These are phyloP conservation scores for Orthosia gracilis DNA, from an alignment of 2,888 invertebrate species.

Conservation along the genomic window DNA sequence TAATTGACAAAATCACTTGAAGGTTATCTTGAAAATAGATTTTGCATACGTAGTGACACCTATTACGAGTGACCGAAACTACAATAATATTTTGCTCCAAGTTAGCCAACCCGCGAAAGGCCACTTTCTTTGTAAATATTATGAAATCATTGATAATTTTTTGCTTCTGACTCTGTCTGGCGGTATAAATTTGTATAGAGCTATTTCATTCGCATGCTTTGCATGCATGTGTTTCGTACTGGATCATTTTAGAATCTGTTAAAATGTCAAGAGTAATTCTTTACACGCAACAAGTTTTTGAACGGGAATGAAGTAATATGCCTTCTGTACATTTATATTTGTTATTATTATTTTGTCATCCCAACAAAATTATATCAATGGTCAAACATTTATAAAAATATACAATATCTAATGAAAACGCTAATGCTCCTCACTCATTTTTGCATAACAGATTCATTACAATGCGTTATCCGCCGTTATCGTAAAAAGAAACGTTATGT, in stretches of 20 bases:
- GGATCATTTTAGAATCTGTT: constrained; percentile 37
- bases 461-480: too few species aligned
- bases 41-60: constrained; percentile 80
- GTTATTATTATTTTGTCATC: not conserved
- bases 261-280: constrained; percentile 39
- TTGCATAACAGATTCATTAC: not conserved
- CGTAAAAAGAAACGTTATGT: constrained; percentile 60
- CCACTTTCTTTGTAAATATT: constrained; percentile 55
- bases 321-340: not conserved
- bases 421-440: not conserved
- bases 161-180: constrained; percentile 25
- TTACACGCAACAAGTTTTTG: constrained; percentile 16
- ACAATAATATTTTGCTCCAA: constrained; percentile 36
- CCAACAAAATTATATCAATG: not conserved
- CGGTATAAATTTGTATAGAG: not conserved
- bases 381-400: too few species aligned
- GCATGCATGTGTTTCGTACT: not conserved
- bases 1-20: constrained; percentile 89
- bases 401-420: not conserved
- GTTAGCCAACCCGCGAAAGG: constrained; percentile 12
- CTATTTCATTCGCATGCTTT: constrained; percentile 46
- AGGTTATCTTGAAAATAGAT: constrained; percentile 89
- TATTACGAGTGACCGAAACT: constrained; percentile 74
- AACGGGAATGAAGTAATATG: not conserved
- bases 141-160: constrained; percentile 44